A percentile compares a stretch with the other conserved stretches of the same genome.
Conservation (phyloP, 2,888 invertebrate genomes). For the Drosophila bunnanda region DNA sequence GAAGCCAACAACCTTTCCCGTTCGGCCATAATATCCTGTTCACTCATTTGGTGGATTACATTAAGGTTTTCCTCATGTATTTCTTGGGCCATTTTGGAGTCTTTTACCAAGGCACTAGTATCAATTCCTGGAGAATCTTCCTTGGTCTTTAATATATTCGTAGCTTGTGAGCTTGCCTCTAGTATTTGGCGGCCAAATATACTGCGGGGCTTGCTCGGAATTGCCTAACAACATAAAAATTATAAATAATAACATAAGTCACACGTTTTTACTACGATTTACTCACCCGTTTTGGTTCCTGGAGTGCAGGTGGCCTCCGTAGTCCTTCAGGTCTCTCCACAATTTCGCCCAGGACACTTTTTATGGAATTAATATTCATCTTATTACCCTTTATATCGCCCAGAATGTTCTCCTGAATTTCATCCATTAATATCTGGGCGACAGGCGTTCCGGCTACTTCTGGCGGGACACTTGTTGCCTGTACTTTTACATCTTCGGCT, state of each 20-base stretch:
- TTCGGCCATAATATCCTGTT: constrained; percentile 91
- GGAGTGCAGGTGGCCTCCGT: constrained; percentile 26
- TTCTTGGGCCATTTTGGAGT: constrained; percentile 85
- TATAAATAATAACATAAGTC: not conserved
- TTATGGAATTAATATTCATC: constrained; percentile 38
- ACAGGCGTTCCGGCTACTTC: not conserved
- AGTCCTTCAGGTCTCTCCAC: constrained; percentile 84
- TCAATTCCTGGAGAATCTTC: not conserved
- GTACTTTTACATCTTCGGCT: not conserved
- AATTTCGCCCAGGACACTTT: constrained; percentile 86
- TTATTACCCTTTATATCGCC: constrained; percentile 62
- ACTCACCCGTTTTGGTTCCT: not conserved
- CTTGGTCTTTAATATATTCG: not conserved
- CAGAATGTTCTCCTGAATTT: constrained; percentile 76
- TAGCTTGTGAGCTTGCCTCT: not conserved
- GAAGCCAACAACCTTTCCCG: constrained; percentile 88
- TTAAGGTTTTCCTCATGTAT: constrained; percentile 91
- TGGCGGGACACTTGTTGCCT: constrained; percentile 7
- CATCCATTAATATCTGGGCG: constrained; percentile 56
- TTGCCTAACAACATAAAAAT: constrained; percentile 4
- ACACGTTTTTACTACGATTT: constrained; percentile 18
- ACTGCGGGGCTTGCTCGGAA: constrained; percentile 83
- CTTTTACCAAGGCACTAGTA: constrained; percentile 81
- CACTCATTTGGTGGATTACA: constrained; percentile 88
- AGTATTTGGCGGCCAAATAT: constrained; percentile 84